Base-by-base conservation (phyloP, 2,797 vertebrate genomes). In the Scleropages formosus region DNA sequence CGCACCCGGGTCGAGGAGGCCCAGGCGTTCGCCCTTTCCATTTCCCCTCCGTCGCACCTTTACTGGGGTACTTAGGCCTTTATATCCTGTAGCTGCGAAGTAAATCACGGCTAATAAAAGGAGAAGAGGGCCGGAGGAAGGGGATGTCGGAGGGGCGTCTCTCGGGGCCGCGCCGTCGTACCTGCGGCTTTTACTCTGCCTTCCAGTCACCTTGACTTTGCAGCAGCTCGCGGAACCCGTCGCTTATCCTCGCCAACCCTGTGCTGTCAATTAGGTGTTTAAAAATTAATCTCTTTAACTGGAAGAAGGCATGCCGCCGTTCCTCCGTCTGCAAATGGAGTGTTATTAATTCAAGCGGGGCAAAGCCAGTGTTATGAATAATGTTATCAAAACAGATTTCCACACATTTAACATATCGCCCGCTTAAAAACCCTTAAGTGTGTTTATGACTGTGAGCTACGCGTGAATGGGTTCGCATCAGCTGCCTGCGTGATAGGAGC, bases 201-300 rank as follows among this genome's bases (percentile, higher is more conserved):
- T 92, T 89, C 84, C 90, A 93, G 92, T 94, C 93, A 94, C 93
- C 92, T 94, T 94, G 93, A 94, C 93, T 93, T 93, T 93, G 92
- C 89, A 85, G 90, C 89, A 88, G 88, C 88, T 85, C 88, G 83
- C 87, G 89, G 82, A 84, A 88, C 90, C 87, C 89, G 90, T 93
- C 92, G 93, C 92, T 94, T 93, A 93, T 94, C 93, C 92, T 80
- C 86, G 84, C 89, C 90, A 92, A 92, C 90, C 92, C 92, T 82
- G 73, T 91, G 88, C 91, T 90, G 92, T 92, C 93, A 93, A 93
- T 94, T 93, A 93, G 93, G 91, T 92, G 91, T 94, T 94, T 93
- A 93, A 93, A 94, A 93, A 93, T 93, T 93, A 93, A 94, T 93
- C 93, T 93, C 93, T 94, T 94, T 93, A 94, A 91, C 92, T 92